Conservation (phyloP, 1,140 invertebrate species). For the Samia ricini region DNA sequence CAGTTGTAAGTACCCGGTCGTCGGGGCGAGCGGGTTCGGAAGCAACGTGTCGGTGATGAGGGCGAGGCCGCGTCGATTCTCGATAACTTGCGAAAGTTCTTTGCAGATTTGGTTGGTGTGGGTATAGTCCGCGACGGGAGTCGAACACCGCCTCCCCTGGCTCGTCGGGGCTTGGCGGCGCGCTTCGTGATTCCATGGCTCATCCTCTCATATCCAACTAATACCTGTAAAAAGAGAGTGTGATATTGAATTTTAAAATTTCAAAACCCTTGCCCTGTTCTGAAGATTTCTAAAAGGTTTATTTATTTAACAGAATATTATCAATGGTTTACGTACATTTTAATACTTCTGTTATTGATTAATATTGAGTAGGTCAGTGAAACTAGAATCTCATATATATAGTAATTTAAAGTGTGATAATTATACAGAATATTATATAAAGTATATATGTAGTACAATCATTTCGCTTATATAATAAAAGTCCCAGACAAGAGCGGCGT, state of each 20-base stretch:
- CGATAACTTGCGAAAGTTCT: slow-evolving; percentile 64
- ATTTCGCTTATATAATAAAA: slow-evolving; percentile 49
- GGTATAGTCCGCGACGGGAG: slow-evolving; percentile 53
- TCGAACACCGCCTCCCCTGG: slow-evolving; percentile 70
- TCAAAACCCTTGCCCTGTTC: background rate
- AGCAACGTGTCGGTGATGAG: slow-evolving; percentile 62
- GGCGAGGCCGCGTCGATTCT: slow-evolving; percentile 54
- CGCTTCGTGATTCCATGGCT: slow-evolving; percentile 73
- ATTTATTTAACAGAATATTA: too few relatives aligned
- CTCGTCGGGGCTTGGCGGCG: slow-evolving; percentile 75
- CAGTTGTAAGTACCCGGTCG: slow-evolving; percentile 70
- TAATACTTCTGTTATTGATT: too few relatives aligned
- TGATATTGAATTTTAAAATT: slow-evolving; percentile 10
- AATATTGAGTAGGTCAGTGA: too few relatives aligned
- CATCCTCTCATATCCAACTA: slow-evolving; percentile 66
- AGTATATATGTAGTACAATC: slow-evolving; percentile 11
- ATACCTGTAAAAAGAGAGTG: slow-evolving; percentile 51
- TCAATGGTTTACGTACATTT: too few relatives aligned
- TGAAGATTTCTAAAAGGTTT: background rate
- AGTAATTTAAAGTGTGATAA: too few relatives aligned
- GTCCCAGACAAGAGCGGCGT: slow-evolving; percentile 27
- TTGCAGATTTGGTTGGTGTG: slow-evolving; percentile 52
- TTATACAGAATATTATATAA: slow-evolving; percentile 10
- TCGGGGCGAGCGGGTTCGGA: slow-evolving; percentile 69
- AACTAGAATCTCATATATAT: too few relatives aligned